These are phyloP conservation scores for Gonioctena quinquepunctata DNA, from an alignment of 1,140 invertebrate species.

Conservation along the genomic window DNA sequence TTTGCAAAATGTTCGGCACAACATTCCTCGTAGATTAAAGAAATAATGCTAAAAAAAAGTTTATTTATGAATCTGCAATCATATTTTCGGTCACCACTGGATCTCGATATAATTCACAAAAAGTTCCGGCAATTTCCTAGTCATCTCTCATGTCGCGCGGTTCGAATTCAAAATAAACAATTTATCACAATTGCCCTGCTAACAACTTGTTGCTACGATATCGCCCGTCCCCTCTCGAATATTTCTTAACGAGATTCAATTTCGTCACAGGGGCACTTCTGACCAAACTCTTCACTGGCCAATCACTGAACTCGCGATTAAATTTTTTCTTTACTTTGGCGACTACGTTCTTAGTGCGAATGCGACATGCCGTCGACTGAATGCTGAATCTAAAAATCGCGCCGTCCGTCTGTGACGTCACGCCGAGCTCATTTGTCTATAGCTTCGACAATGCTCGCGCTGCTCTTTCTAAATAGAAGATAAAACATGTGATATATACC, in stretches of 20 bases:
- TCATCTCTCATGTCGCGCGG: neutral
- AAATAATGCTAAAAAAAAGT: neutral
- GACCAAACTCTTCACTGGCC: no score
- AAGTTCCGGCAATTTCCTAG: neutral
- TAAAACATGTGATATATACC: no score
- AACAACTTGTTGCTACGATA: no score
- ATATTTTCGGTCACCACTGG: neutral
- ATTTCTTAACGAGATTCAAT: neutral
- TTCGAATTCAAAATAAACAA: neutral
- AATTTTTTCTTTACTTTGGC: neutral
- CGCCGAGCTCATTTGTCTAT: neutral
- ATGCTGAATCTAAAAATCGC: constrained; percentile 2
- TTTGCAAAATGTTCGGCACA: neutral
- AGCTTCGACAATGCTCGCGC: neutral
- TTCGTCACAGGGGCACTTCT: neutral
- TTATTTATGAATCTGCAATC: neutral
- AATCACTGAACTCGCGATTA: neutral
- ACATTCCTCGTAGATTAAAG: neutral
- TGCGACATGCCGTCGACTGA: constrained; percentile 8
- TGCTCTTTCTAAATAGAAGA: neutral
- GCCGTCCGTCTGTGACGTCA: constrained; percentile 6
- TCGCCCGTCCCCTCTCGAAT: no score
- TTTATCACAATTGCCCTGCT: neutral
- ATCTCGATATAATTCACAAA: neutral
- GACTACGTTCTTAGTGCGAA: neutral